Evolutionary conservation across 2,113 vertebrate genomes (phyloP), one percentile per base, ranked within the genome.

Genomic region (Lophotis ruficrista): DNA sequence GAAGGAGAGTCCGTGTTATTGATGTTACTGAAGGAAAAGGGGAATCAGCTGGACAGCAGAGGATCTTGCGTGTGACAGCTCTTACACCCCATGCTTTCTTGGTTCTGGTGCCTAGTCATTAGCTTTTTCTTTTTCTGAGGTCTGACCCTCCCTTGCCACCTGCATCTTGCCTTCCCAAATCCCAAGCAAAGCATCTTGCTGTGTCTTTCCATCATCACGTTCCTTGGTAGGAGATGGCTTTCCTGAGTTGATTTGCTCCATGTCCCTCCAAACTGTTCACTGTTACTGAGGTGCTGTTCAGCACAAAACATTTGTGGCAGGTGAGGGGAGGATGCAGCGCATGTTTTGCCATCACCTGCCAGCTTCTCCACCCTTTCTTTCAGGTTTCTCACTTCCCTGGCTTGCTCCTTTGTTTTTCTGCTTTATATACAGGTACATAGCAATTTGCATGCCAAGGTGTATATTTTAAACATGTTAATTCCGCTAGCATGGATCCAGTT

Each of bases 111-210:
- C n/a, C 37, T 58, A 31, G 22, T 56, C 4, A 2, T 48, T 54
- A 57, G 9, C 8, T 77, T 65, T 66, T 54, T 35, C 8, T 82
- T 78, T 58, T 73, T 53, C 21, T 78, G 56, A 84, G 24, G 22
- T 50, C 31, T 73, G 56, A 45, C 3, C 8, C 58, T 65, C 16
- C 15, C 19, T 76, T 77, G 43, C 27, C 21, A 45, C 30, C 21
- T 64, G 6, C 43, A 61, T 45, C 41, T 50, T 94, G n/a, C 56
- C 23, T 82, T 78, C 51, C 50, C 41, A 78, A 79, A 80, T 56
- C 60, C 53, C 7, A 33, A 7, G 31, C 31, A 72, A 35, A 54
- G 62, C 1, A 0, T 24, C 14, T 56, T 0, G 1, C 4, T 0
- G 1, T 45, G 18, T 22, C 31, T 20, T 83, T 94, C 35, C 47